A percentile compares a stretch with the other conserved stretches of the same genome.
Evolutionary conservation across 2,113 vertebrate species (phyloP).

Genomic region (Pelecanoides urinatrix): DNA sequence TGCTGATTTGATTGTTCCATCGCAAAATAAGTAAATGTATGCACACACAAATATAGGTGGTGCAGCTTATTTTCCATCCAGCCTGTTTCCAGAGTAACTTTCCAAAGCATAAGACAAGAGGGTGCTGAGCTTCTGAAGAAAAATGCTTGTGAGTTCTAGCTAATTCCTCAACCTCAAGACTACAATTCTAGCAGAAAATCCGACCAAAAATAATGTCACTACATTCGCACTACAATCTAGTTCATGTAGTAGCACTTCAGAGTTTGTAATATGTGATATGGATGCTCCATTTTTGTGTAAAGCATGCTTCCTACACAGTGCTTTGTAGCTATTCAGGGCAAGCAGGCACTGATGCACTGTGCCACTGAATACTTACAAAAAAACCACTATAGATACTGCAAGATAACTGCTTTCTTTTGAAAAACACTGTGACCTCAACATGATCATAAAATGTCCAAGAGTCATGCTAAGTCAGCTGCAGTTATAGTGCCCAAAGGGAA

Average conservation of each 20-base stretch:
- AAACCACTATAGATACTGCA: background rate
- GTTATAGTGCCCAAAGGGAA: background rate
- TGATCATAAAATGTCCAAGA: background rate
- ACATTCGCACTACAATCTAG: background rate
- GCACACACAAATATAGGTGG: background rate
- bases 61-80: background rate
- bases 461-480: background rate
- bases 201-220: background rate
- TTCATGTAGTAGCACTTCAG: background rate
- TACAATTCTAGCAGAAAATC: background rate
- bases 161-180: background rate
- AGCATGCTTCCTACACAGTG: background rate
- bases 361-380: background rate
- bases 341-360: background rate
- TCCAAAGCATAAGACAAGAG: background rate
- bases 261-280: background rate
- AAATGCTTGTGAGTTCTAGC: background rate
- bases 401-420: background rate
- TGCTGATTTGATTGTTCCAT: background rate
- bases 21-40: background rate
- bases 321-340: background rate
- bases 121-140: background rate
- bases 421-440: background rate
- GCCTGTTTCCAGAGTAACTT: constrained; percentile 6
- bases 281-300: background rate